Evolutionary conservation across 1,140 invertebrate genomes (phyloP), one percentile per base, ranked within the genome.

Genomic region (Littorina saxatilis): DNA sequence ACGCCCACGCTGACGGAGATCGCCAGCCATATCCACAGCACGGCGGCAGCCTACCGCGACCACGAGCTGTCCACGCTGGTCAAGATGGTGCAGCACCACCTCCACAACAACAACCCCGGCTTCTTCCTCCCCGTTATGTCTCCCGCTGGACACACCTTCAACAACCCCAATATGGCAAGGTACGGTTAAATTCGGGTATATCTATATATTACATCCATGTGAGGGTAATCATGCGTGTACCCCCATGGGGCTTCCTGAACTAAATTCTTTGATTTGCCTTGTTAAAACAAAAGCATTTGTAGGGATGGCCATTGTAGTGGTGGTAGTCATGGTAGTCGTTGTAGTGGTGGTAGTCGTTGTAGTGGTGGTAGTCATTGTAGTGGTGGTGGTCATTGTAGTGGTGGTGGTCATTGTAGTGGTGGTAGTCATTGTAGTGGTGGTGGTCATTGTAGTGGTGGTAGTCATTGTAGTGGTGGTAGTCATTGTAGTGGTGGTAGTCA

Each of bases 131-230:
- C 66, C 35, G 66, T 68, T 35, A 68, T 68, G 66, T 68, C 66
- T 35, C 66, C 15, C 37, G 11, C 66, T 1, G 66, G 35, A 7
- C 66, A 68, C 66, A 23, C 35, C 61, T 32, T 32, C 66, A 32
- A 68, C 66, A 68, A 68, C 66, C 66, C 66, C 66, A 68, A 39
- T 35, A 29, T 68, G 66, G 66, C 66, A 32, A 68, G 66, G 66
- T 68, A n/a, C n/a, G n/a, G n/a, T n/a, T n/a, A n/a, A n/a, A n/a
- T n/a, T n/a, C n/a, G n/a, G n/a, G n/a, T n/a, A n/a, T n/a, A n/a
- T n/a, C n/a, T n/a, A n/a, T n/a, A n/a, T n/a, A n/a, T n/a, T n/a
- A n/a, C n/a, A n/a, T n/a, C n/a, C n/a, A n/a, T n/a, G n/a, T n/a
- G 61, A 63, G 27, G 29, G 27, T 7, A 32, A 58, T 17, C 3